phyloP scores from a whole-genome alignment of 2,888 invertebrate species.

The Dynastes maya region DNA sequence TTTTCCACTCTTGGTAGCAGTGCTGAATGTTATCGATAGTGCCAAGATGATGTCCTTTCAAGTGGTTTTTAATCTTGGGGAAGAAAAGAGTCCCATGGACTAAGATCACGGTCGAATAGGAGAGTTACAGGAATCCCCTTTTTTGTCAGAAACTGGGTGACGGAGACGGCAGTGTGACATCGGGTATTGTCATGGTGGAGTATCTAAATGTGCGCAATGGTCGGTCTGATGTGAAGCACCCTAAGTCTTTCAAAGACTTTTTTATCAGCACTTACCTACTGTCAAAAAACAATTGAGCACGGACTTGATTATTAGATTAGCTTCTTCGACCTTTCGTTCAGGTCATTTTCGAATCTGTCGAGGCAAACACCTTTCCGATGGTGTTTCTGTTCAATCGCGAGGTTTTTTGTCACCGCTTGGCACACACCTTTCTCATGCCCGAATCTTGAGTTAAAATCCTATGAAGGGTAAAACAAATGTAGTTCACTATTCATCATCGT shows the following conservation, averaged over 20 bases:
- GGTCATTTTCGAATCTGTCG: not conserved
- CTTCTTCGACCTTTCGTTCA: too few relatives aligned
- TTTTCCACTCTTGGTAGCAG: too few relatives aligned
- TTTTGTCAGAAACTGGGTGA: not conserved
- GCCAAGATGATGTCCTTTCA: too few relatives aligned
- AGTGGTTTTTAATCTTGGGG: not conserved
- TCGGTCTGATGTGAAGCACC: not conserved
- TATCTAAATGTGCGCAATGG: too few relatives aligned
- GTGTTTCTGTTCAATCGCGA: not conserved
- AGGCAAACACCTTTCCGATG: not conserved
- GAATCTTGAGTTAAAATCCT: not conserved
- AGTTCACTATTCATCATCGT: not conserved
- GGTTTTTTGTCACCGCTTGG: not conserved
- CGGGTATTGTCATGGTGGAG: not conserved
- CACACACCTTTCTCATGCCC: not conserved
- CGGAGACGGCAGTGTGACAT: not conserved
- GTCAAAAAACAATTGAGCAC: not conserved
- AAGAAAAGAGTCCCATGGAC: not conserved
- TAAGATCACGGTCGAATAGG: not conserved
- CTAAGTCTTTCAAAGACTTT: not conserved
- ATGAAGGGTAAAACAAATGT: not conserved
- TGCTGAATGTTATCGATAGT: too few relatives aligned
- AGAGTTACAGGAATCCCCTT: not conserved
- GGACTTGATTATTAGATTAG: not conserved
- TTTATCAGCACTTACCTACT: not conserved